phyloP scores from a whole-genome alignment of 37 sponge, comb jelly and placozoan species.

The Aplysina aerophoba region DNA sequence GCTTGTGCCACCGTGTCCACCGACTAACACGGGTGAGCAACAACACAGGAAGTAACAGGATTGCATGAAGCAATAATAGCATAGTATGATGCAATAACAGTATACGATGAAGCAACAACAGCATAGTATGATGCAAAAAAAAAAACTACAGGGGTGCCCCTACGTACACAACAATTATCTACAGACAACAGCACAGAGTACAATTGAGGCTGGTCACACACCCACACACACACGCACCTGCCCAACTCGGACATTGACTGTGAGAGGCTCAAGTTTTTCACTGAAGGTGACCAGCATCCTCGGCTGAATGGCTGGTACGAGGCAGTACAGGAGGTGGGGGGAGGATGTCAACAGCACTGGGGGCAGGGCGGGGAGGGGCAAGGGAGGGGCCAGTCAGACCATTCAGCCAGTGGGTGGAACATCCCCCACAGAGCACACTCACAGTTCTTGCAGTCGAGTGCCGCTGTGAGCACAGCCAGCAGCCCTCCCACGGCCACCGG shows the following conservation, averaged over 20 bases:
- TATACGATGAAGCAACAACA: neutral
- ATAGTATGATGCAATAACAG: too few species aligned
- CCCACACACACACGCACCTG: conserved; percentile 62
- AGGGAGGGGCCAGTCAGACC: neutral
- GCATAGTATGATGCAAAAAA: neutral
- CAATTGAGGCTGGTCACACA: too few species aligned
- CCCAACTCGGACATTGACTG: conserved; percentile 95
- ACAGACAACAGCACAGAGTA: too few species aligned
- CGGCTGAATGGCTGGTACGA: conserved; percentile 97
- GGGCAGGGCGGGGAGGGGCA: neutral
- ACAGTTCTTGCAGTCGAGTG: conserved; percentile 88
- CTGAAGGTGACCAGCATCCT: conserved; percentile 94
- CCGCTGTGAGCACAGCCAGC: conserved; percentile 71
- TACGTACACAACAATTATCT: too few species aligned
- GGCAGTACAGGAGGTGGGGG: conserved; percentile 91
- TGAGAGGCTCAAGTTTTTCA: conserved; percentile 77
- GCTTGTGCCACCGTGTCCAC: conserved; percentile 96
- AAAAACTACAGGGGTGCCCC: too few species aligned
- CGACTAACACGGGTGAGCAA: conserved; percentile 40
- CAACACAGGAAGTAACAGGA: too few species aligned
- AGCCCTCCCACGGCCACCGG: conserved; percentile 91
- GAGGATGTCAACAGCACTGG: conserved; percentile 65
- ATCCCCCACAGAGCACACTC: conserved; percentile 4
- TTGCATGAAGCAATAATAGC: too few species aligned
- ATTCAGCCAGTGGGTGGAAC: neutral